Evolutionary conservation across 2,797 vertebrate genomes (phyloP), one percentile per base, ranked within the genome.

Genomic region (Malacoctenus gilli): DNA sequence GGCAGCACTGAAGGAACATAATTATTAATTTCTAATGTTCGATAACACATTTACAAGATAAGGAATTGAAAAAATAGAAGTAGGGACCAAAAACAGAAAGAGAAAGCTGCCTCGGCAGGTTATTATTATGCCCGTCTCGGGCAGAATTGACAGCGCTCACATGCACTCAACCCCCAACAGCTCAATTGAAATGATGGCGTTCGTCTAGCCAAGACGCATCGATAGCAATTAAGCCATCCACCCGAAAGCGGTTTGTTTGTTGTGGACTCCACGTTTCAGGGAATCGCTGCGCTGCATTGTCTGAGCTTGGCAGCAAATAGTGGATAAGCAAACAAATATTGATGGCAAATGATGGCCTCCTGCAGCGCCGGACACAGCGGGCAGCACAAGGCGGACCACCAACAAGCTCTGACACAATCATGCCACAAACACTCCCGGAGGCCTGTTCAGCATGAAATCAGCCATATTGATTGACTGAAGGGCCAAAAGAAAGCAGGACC

Each of bases 181-280:
- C 60, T 71, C 63, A 28, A 46, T 38, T 36, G 37, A 52, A 79
- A 76, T 73, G 5, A 66, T 11, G 37, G 62, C 67, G 56, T 40
- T 75, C 50, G 56, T 61, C 43, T 47, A 35, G 36, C 47, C 44
- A 48, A 63, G 40, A 38, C 19, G 6, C 56, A 38, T 85, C 76
- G 36, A 77, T 82, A 53, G 75, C 62, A 76, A 87, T 87, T 83
- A 85, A 78, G 66, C 35, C 34, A 20, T 40, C 19, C 30, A n/a
- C 32, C 32, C n/a, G 9, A 61, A 64, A 70, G 66, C 22, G 39
- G 23, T 67, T 70, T 78, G 52, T 74, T 79, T 79, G 78, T 65
- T 64, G 59, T 44, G 18, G 39, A 47, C 63, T 39, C 43, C 47
- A 55, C 12, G 10, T 73, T 68, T 59, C 34, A 34, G 41, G 14